Evolutionary conservation across 2,797 vertebrate species (phyloP), one percentile per base, ranked within the genome.

Genomic region (Pseudochaenichthys georgianus): DNA sequence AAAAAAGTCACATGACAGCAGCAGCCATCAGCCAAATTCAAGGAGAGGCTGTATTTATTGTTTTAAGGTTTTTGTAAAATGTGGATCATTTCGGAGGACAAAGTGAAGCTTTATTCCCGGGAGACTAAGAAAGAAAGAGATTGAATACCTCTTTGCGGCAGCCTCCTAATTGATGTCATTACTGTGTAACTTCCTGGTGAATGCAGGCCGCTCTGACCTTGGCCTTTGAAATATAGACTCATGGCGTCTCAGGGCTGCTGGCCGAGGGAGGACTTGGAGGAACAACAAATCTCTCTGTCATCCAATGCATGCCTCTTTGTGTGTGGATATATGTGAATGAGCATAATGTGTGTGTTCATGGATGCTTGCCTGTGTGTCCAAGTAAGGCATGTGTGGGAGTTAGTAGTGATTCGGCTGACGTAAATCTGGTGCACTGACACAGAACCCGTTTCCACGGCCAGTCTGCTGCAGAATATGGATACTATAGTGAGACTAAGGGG

Each of bases 141-240:
- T 74, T 84, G 83, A 91, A 92, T 88, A 80, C 73, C 76, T 87
- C 82, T 83, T 75, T 77, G 87, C 70, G 43, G 85, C 82, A 87
- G 86, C 75, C 84, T 90, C 91, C 87, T 94, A 95, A 95, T 94
- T 94, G 91, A 78, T 82, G 89, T 93, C 88, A 94, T 95, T 95
- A 94, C 90, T 83, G 70, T 73, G 82, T 86, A 90, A 94, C 89
- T 91, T 93, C 90, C 93, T 92, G 82, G 79, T 92, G 87, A 87
- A 85, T 84, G 86, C 73, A 62, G 68, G 80, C 89, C 63, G 46
- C 65, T 78, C 77, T 93, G 94, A 94, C 93, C 94, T 94, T 94
- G 93, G 87, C 86, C 89, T 95, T 94, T 95, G 91, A 94, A 91
- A 94, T 90, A 80, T 72, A 90, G 88, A 86, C 70, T 83, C 77